These are phyloP conservation scores for Todiramphus chloris DNA, from an alignment of 2,113 vertebrate genomes.

Conservation along the genomic window DNA sequence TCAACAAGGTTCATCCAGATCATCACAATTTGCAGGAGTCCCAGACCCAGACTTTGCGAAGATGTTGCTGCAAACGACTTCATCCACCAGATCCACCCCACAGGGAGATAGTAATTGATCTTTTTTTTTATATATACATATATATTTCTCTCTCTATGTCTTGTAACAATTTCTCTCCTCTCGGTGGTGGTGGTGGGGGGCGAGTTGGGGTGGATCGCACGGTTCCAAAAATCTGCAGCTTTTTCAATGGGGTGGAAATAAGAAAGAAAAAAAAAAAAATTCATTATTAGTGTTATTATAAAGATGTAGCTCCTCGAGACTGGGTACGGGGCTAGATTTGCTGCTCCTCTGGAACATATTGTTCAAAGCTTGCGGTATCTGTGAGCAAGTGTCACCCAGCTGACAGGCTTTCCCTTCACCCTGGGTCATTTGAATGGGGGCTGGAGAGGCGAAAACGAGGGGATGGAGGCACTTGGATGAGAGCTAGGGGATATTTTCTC, in stretches of 20 bases:
- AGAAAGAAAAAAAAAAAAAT: background rate
- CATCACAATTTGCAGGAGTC: background rate
- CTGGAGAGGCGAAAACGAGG: background rate
- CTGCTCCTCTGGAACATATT: conserved; percentile 16
- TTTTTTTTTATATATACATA: background rate
- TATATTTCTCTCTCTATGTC: background rate
- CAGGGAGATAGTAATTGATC: conserved; percentile 25
- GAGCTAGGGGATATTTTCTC: background rate
- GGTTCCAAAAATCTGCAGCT: background rate
- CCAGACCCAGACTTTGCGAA: background rate
- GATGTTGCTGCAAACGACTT: conserved; percentile 14
- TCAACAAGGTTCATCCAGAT: background rate
- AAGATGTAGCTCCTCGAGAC: background rate
- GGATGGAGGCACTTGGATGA: background rate
- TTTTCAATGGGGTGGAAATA: background rate
- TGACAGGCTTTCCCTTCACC: conserved; percentile 11
- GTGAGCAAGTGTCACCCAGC: conserved; percentile 51
- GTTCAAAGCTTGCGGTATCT: background rate
- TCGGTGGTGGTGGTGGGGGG: background rate
- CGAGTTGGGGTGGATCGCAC: background rate
- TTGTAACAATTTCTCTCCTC: background rate
- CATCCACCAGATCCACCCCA: conserved; percentile 51
- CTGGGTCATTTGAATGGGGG: background rate
- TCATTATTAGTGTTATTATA: background rate
- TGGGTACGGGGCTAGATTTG: background rate